These are phyloP conservation scores for Napeogenes inachia DNA, from an alignment of 2,888 invertebrate genomes.

Conservation along the genomic window DNA sequence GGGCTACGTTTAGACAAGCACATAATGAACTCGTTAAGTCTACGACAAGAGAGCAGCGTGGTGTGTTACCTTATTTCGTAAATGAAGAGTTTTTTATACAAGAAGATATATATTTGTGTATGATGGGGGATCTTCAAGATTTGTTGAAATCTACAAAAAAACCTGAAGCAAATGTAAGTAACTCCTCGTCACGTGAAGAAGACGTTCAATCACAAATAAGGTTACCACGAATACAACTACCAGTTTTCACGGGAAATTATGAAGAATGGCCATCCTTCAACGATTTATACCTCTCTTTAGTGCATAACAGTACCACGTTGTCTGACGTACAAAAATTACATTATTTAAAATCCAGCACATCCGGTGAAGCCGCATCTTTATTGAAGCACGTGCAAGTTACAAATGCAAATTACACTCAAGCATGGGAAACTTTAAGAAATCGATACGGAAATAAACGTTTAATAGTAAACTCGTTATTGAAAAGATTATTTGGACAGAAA, in stretches of 20 bases:
- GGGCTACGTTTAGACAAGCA: constrained; percentile 15
- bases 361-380: too few species aligned
- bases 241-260: constrained; percentile 1
- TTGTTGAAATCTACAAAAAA: constrained; percentile 4
- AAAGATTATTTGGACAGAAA: too few species aligned
- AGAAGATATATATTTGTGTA: constrained; percentile 12
- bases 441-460: not conserved
- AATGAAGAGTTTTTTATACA: constrained; percentile 19
- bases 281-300: constrained; percentile 4
- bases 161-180: not conserved
- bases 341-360: not conserved
- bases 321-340: constrained; percentile 1
- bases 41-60: constrained; percentile 10
- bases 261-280: constrained; percentile 8
- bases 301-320: constrained; percentile 6
- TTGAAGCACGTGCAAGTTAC: too few species aligned
- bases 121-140: constrained; percentile 12
- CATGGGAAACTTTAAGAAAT: not conserved
- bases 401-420: not conserved
- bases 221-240: not conserved
- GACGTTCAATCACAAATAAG: not conserved
- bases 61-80: constrained; percentile 16
- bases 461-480: too few species aligned
- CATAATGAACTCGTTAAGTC: constrained; percentile 16
- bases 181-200: not conserved